These are phyloP conservation scores for Xestia ashworthii DNA, from an alignment of 2,888 invertebrate genomes.

Conservation along the genomic window DNA sequence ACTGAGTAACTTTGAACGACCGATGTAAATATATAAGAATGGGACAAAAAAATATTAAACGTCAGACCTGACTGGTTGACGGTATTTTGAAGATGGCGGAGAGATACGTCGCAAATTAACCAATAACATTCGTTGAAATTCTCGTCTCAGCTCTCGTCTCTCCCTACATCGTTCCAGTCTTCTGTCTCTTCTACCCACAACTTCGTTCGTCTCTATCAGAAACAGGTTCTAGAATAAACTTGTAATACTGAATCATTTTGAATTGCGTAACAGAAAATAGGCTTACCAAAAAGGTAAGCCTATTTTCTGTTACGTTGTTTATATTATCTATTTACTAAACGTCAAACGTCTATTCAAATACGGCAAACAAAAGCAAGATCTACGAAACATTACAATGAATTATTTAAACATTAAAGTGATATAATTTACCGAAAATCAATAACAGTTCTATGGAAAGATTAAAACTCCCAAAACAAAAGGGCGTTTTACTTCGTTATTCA, in stretches of 20 bases:
- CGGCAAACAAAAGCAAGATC: slow-evolving; percentile 21
- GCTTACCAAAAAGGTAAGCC: too few species aligned
- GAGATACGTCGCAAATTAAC: background rate
- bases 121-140: background rate
- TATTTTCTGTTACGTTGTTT: too few species aligned
- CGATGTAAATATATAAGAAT: slow-evolving; percentile 36
- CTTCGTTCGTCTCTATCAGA: background rate
- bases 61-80: background rate
- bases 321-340: too few species aligned
- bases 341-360: slow-evolving; percentile 15
- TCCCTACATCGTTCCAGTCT: background rate
- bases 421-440: slow-evolving; percentile 48
- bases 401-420: slow-evolving; percentile 36
- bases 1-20: slow-evolving; percentile 37
- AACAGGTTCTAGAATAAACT: background rate
- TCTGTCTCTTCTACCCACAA: background rate
- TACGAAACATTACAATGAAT: slow-evolving; percentile 16
- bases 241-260: background rate
- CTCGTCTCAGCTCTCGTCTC: background rate
- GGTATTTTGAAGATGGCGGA: background rate
- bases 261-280: background rate
- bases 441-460: slow-evolving; percentile 25
- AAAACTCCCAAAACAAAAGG: slow-evolving; percentile 55
- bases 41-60: slow-evolving; percentile 24
- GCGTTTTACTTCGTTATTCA: slow-evolving; percentile 59